phyloP scores from a whole-genome alignment of 2,797 vertebrate species.

The Sebastes alutus region DNA sequence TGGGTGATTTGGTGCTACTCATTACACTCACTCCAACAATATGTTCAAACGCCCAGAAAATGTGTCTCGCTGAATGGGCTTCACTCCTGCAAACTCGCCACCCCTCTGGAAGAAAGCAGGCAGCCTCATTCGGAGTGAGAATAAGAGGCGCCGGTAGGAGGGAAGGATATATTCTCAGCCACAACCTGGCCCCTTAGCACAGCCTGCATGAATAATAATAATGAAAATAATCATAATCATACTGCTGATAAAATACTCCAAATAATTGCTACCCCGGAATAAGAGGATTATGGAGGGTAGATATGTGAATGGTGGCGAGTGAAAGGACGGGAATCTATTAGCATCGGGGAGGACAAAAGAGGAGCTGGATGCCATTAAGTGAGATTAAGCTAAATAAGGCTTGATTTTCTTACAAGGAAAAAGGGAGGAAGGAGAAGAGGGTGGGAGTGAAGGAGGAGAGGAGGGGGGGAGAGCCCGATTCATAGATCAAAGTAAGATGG shows the following conservation, averaged over 20 bases:
- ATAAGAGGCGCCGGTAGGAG: slow-evolving; percentile 63
- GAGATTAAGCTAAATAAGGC: slow-evolving; percentile 98
- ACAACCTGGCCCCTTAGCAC: slow-evolving; percentile 82
- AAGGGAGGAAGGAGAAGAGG: slow-evolving; percentile 74
- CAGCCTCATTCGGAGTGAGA: slow-evolving; percentile 78
- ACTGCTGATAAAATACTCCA: slow-evolving; percentile 92
- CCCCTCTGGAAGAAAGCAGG: slow-evolving; percentile 80
- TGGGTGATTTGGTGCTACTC: slow-evolving; percentile 74
- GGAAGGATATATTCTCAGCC: slow-evolving; percentile 52
- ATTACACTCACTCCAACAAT: slow-evolving; percentile 89
- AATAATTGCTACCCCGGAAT: slow-evolving; percentile 91
- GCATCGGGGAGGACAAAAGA: slow-evolving; percentile 92
- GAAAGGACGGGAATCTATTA: slow-evolving; percentile 94
- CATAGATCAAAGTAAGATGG: slow-evolving; percentile 93
- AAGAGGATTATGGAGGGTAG: slow-evolving; percentile 90
- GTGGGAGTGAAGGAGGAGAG: slow-evolving; percentile 61
- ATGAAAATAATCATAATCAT: slow-evolving; percentile 89
- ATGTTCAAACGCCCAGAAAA: slow-evolving; percentile 98
- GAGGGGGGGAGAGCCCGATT: slow-evolving; percentile 82
- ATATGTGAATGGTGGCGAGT: slow-evolving; percentile 91
- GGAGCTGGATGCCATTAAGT: slow-evolving; percentile 96
- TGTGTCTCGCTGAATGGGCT: slow-evolving; percentile 91
- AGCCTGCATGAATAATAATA: slow-evolving; percentile 87
- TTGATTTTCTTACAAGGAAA: slow-evolving; percentile 92
- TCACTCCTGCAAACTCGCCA: slow-evolving; percentile 75